phyloP scores from a whole-genome alignment of 2,888 invertebrate genomes.

The Stenodema calcarata region DNA sequence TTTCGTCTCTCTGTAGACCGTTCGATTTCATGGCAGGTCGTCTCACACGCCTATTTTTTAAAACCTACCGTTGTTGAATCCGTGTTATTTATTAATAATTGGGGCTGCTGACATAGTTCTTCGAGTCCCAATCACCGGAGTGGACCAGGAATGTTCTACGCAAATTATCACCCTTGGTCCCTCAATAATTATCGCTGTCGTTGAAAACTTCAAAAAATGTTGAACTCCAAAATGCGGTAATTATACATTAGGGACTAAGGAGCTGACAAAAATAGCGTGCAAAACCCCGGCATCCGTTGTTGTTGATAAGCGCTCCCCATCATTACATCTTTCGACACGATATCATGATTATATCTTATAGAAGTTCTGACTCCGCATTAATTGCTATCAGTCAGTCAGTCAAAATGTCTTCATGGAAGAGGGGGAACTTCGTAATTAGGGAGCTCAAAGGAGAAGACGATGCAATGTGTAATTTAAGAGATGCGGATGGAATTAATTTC shows the following conservation, averaged over 20 bases:
- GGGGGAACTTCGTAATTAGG: constrained; percentile 3
- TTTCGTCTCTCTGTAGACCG: no score
- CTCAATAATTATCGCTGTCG: neutral
- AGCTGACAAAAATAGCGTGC: constrained; percentile 29
- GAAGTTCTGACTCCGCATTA: constrained; percentile 11
- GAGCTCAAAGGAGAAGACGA: neutral
- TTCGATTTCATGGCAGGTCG: no score
- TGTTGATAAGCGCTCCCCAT: constrained; percentile 9
- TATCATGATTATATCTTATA: constrained; percentile 26
- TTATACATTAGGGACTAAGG: neutral
- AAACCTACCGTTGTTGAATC: no score
- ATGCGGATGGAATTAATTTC: constrained; percentile 15
- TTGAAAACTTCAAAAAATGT: neutral
- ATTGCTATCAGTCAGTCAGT: constrained; percentile 29
- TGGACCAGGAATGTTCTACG: neutral
- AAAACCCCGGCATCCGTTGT: constrained; percentile 28
- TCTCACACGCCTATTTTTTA: no score
- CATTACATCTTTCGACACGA: constrained; percentile 45
- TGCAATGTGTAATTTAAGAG: constrained; percentile 35
- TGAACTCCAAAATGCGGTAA: neutral
- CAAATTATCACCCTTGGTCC: neutral
- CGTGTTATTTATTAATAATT: no score
- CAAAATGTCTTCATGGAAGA: constrained; percentile 21
- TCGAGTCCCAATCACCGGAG: neutral
- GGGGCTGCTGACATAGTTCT: neutral